Percentiles rank a stretch among this genome's conserved stretches.
Evolutionary conservation across 2,888 invertebrate genomes (phyloP).

Genomic region (Aphrophora alni): DNA sequence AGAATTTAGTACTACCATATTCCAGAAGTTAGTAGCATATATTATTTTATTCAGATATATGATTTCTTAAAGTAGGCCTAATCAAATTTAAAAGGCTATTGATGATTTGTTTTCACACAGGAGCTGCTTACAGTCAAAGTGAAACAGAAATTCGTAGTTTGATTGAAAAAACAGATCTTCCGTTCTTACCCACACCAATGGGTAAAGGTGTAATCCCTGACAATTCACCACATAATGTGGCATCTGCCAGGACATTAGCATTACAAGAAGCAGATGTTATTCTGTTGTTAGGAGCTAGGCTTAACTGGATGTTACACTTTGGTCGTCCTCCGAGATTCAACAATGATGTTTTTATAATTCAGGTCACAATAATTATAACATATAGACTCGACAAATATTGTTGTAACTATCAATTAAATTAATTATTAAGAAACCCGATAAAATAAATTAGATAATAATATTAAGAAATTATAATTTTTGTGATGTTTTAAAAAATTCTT

Average conservation of each 20-base stretch:
- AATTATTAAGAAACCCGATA: no score
- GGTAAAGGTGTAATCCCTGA: conserved; percentile 66
- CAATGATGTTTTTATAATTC: conserved; percentile 85
- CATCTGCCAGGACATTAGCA: conserved; percentile 85
- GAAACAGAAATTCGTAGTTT: conserved; percentile 75
- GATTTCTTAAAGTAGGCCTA: no score
- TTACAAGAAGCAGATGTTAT: conserved; percentile 89
- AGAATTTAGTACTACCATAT: no score
- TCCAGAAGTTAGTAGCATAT: no score
- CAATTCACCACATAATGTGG: conserved; percentile 67
- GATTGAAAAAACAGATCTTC: conserved; percentile 74
- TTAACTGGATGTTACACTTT: conserved; percentile 99
- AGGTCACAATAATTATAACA: no score
- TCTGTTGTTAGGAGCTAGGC: conserved; percentile 84
- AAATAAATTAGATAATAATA: no score
- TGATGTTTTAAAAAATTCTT: no score
- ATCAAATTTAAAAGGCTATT: neutral
- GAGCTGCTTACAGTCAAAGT: conserved; percentile 81
- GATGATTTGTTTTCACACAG: conserved; percentile 60
- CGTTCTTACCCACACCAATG: conserved; percentile 96
- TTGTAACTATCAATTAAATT: no score
- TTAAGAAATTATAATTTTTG: no score
- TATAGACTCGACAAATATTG: no score
- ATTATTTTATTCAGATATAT: no score
- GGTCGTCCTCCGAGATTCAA: conserved; percentile 87